phyloP scores from a whole-genome alignment of 1,140 invertebrate genomes.

The Nephila pilipes region DNA sequence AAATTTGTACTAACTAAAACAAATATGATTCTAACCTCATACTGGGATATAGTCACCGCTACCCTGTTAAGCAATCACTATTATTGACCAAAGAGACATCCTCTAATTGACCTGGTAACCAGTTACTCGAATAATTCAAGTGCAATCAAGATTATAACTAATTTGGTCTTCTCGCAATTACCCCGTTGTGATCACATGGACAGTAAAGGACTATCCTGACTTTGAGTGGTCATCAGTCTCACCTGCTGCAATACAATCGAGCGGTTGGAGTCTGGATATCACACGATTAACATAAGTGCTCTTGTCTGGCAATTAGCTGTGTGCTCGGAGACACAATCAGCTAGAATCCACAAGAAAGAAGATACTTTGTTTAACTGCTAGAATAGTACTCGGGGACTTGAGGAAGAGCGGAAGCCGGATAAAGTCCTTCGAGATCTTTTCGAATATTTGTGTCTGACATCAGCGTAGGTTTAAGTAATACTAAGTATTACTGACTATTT shows the following conservation, averaged over 20 bases:
- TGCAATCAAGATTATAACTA: neutral
- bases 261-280: neutral
- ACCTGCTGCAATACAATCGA: neutral
- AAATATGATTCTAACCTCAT: no score
- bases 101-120: neutral
- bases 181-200: neutral
- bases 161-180: neutral
- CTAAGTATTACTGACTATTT: no score
- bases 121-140: neutral
- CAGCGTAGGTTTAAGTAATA: no score
- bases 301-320: neutral
- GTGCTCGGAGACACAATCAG: neutral
- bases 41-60: no score
- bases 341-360: neutral
- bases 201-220: neutral
- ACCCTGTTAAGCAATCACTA: no score
- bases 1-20: no score
- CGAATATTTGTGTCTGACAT: neutral
- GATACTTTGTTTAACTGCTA: neutral
- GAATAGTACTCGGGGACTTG: neutral
- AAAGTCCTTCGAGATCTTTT: neutral
- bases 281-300: neutral
- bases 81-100: no score
- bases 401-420: neutral
- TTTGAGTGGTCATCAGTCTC: neutral